phyloP scores from a whole-genome alignment of 2,888 invertebrate species.

The Melanostoma mellinum region DNA sequence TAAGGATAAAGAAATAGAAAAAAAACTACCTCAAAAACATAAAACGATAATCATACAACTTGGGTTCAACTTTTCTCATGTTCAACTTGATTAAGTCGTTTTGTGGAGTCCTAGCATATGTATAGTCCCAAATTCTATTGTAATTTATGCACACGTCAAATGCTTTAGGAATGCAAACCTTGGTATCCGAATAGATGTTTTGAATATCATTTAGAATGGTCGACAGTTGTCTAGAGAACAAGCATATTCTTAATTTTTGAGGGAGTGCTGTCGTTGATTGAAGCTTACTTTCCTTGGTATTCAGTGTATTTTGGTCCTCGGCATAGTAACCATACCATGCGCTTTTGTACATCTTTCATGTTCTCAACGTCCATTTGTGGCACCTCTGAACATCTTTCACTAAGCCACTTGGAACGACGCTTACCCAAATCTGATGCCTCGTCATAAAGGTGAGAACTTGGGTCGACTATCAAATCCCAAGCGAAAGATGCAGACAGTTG shows the following conservation, averaged over 20 bases:
- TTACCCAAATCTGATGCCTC: slow-evolving; percentile 74
- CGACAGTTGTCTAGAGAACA: slow-evolving; percentile 81
- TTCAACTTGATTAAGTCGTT: slow-evolving; percentile 66
- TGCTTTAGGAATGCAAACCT: slow-evolving; percentile 83
- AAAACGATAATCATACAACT: slow-evolving; percentile 38
- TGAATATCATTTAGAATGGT: slow-evolving; percentile 83
- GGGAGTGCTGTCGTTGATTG: neutral
- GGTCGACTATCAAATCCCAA: slow-evolving; percentile 74
- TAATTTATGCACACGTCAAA: slow-evolving; percentile 78
- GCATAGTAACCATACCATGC: slow-evolving; percentile 85
- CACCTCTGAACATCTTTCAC: slow-evolving; percentile 77
- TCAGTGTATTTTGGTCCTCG: slow-evolving; percentile 85
- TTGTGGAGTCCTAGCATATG: slow-evolving; percentile 70
- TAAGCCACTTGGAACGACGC: slow-evolving; percentile 79
- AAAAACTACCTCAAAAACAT: neutral
- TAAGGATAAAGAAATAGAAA: no score
- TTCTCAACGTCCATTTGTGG: slow-evolving; percentile 67
- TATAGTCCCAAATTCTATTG: slow-evolving; percentile 75
- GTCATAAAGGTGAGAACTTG: slow-evolving; percentile 57
- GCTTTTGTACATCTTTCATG: slow-evolving; percentile 76
- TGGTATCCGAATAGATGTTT: slow-evolving; percentile 84
- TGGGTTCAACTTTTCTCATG: slow-evolving; percentile 73
- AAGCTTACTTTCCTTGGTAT: slow-evolving; percentile 82
- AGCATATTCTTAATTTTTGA: neutral
- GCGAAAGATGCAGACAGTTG: slow-evolving; percentile 73